phyloP scores from a whole-genome alignment of 64 coral and sea anemone species.

The Acropora tenuis region DNA sequence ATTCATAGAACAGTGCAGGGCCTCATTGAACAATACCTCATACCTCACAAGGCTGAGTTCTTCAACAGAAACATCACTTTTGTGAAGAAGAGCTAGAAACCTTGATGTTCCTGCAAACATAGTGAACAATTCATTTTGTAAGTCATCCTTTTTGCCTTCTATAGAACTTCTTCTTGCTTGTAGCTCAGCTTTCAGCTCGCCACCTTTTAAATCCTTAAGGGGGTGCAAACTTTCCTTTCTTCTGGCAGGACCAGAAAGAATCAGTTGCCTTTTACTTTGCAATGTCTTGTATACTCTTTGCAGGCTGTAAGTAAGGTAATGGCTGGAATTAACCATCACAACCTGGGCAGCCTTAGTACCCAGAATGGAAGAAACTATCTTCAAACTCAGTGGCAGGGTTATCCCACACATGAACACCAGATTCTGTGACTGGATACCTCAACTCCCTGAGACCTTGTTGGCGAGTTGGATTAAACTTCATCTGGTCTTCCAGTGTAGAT shows the following conservation, averaged over 20 bases:
- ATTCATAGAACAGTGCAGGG: conserved; percentile 29
- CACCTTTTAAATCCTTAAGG: not conserved
- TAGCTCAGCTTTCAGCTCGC: not conserved
- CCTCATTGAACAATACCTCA: conserved; percentile 24
- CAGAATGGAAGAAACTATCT: too few relatives aligned
- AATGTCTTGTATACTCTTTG: not conserved
- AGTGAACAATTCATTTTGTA: not conserved
- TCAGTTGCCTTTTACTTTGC: not conserved
- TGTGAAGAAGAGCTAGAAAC: not conserved
- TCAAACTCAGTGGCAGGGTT: not conserved
- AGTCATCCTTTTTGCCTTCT: not conserved
- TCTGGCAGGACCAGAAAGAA: not conserved
- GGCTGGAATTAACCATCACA: too few relatives aligned
- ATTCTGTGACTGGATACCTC: not conserved
- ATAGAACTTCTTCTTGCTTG: not conserved
- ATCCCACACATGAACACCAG: not conserved
- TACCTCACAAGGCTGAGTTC: not conserved
- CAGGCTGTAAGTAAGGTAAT: too few relatives aligned
- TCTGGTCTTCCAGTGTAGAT: not conserved
- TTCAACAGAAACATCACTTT: not conserved
- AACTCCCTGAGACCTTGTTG: conserved; percentile 12
- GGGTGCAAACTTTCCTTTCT: not conserved
- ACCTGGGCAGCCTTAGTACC: too few relatives aligned
- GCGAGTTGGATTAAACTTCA: not conserved
- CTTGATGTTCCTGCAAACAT: not conserved